phyloP scores from a whole-genome alignment of 2,888 invertebrate genomes.

The Hemaris fuciformis region DNA sequence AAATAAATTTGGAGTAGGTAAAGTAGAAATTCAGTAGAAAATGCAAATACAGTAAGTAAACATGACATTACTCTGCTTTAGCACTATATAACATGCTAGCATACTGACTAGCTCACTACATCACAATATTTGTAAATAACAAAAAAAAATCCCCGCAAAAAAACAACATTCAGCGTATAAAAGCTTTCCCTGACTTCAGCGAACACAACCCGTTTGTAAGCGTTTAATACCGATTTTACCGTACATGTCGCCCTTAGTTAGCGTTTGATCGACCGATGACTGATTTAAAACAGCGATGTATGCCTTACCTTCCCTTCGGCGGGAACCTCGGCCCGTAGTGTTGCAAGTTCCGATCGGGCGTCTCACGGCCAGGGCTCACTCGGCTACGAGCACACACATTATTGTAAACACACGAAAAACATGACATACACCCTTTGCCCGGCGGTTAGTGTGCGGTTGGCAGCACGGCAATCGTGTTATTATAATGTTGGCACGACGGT shows the following conservation, averaged over 20 bases:
- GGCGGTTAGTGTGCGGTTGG: slow-evolving; percentile 33
- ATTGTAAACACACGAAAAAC: slow-evolving; percentile 37
- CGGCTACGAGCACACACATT: slow-evolving; percentile 81
- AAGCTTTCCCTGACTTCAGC: slow-evolving; percentile 12
- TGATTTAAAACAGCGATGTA: slow-evolving; percentile 5
- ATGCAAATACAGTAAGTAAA: neutral
- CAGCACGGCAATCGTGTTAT: slow-evolving; percentile 2
- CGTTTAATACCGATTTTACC: neutral
- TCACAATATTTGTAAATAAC: too few species aligned
- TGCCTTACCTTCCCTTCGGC: slow-evolving; percentile 89
- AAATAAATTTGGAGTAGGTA: neutral
- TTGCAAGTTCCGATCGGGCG: slow-evolving; percentile 91
- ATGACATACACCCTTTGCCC: slow-evolving; percentile 39
- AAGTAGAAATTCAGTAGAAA: neutral
- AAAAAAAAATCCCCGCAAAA: slow-evolving; percentile 20
- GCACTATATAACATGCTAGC: slow-evolving; percentile 3
- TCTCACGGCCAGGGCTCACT: slow-evolving; percentile 92
- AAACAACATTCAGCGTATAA: slow-evolving; percentile 12
- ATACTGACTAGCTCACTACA: slow-evolving; percentile 5
- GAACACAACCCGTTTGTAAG: slow-evolving; percentile 10
- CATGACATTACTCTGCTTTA: neutral
- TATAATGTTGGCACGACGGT: slow-evolving; percentile 5
- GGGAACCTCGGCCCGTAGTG: slow-evolving; percentile 96
- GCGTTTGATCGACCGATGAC: neutral
- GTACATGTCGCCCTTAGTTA: slow-evolving; percentile 2